These are phyloP conservation scores for Hyppa rectilinea DNA, from an alignment of 2,888 invertebrate genomes.

Conservation along the genomic window DNA sequence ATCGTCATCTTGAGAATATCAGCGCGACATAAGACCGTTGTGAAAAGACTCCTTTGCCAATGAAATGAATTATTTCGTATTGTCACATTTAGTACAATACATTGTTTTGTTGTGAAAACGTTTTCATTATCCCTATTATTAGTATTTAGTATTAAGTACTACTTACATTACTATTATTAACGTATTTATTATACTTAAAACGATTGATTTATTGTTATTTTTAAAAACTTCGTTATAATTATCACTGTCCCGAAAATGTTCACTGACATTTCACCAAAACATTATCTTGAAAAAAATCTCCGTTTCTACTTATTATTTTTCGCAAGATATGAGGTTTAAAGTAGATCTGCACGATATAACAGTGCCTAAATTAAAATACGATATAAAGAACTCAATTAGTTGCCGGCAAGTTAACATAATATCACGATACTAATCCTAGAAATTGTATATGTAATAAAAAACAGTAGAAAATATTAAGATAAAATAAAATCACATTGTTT, in stretches of 20 bases:
- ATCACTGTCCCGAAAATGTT: constrained; percentile 31
- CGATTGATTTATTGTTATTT: constrained; percentile 69
- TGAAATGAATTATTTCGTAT: constrained; percentile 48
- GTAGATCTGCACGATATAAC: constrained; percentile 58
- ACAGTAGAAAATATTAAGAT: constrained; percentile 86
- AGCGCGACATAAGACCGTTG: constrained; percentile 25
- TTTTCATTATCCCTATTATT: constrained; percentile 42
- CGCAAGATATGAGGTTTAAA: constrained; percentile 11
- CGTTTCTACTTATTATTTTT: constrained; percentile 43
- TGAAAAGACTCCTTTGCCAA: constrained; percentile 34
- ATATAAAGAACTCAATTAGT: constrained; percentile 73
- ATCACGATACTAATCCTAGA: constrained; percentile 88
- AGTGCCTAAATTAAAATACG: constrained; percentile 79
- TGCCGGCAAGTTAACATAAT: constrained; percentile 86
- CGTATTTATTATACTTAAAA: constrained; percentile 35
- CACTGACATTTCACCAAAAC: constrained; percentile 54
- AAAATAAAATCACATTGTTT: constrained; percentile 90
- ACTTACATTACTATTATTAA: constrained; percentile 36
- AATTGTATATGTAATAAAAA: constrained; percentile 87
- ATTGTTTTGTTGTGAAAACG: constrained; percentile 47
- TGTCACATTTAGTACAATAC: constrained; percentile 61
- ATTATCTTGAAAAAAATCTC: constrained; percentile 14
- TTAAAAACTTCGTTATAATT: not conserved
- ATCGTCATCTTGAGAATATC: constrained; percentile 76
- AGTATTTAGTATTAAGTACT: no score